Base-by-base conservation (phyloP, 2,888 invertebrate species). In the Sclerodermus sp. region DNA sequence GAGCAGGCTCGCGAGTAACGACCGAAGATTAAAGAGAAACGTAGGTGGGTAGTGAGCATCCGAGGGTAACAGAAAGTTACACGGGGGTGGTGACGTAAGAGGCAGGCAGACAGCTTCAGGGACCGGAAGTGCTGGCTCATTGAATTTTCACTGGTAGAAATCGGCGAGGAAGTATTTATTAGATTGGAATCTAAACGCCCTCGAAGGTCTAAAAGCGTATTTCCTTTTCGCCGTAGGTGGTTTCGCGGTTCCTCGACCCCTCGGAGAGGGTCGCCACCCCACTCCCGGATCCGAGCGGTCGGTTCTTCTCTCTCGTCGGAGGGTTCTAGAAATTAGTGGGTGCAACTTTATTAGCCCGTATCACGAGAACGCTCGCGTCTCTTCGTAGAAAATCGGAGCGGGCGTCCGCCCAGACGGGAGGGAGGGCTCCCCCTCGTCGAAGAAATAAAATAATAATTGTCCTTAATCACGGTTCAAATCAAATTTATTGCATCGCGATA, bases 121-220 rank as follows among this genome's bases (percentile, higher is more conserved):
- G 4, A 40, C 53, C 50, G 60, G 60, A 60, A 57, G 58, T 48
- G 54, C 50, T 58, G 51, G 52, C 55, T 56, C 60, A 49, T 49
- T 38, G 56, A 52, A 44, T 51, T 48, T 52, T 54, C 55, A 51
- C 47, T 14, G 34, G n/a, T 47, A 45, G 53, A 57, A 51, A 49
- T 30, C 53, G 55, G 45, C 57, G 55, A 71, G 71, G 64, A 71
- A 72, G 71, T 68, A 71, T 67, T 69, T 67, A 71, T 72, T 69
- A 68, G 71, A 72, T 72, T 69, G 64, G 59, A 70, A 71, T 72
- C 71, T 72, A 70, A 70, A 70, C 67, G 62, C 68, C 64, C 65
- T 53, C 57, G 48, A 59, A 64, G 51, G 63, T 53, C 65, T 65
- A 66, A 71, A 71, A 67, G 69, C 69, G 69, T 67, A 66, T 72